These are phyloP conservation scores for Calameuta pallipes DNA, from an alignment of 2,888 invertebrate species.

Conservation along the genomic window DNA sequence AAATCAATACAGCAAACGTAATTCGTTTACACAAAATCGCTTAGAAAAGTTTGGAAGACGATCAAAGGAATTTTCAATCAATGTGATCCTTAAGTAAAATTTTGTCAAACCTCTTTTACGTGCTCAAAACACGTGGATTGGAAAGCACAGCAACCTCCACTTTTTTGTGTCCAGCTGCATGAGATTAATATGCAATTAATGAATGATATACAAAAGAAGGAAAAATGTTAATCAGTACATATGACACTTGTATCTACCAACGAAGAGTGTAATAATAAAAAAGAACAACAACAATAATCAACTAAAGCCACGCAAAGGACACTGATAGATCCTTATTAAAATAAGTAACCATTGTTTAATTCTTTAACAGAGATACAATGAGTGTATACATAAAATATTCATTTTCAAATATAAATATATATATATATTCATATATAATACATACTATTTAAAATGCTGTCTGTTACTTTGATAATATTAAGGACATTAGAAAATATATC, in stretches of 20 bases:
- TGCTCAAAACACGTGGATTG: slow-evolving; percentile 50
- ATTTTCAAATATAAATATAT: slow-evolving; percentile 34
- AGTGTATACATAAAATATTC: slow-evolving; percentile 16
- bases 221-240: not conserved
- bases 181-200: slow-evolving; percentile 53
- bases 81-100: slow-evolving; percentile 28
- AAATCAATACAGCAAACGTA: not conserved
- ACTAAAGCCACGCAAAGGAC: not conserved
- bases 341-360: slow-evolving; percentile 35
- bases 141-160: slow-evolving; percentile 52
- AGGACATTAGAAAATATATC: slow-evolving; percentile 14
- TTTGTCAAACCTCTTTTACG: slow-evolving; percentile 35
- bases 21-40: not conserved
- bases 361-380: not conserved
- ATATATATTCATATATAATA: slow-evolving; percentile 30
- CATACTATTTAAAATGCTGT: slow-evolving; percentile 5
- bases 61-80: not conserved
- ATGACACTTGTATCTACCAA: not conserved
- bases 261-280: not conserved
- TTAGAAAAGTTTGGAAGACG: not conserved
- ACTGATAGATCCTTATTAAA: slow-evolving; percentile 13
- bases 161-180: slow-evolving; percentile 62
- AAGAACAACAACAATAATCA: not conserved
- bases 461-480: slow-evolving; percentile 24
- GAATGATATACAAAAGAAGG: slow-evolving; percentile 22